Conservation (phyloP, 2,888 invertebrate genomes). For the Lysandra bellargus region DNA sequence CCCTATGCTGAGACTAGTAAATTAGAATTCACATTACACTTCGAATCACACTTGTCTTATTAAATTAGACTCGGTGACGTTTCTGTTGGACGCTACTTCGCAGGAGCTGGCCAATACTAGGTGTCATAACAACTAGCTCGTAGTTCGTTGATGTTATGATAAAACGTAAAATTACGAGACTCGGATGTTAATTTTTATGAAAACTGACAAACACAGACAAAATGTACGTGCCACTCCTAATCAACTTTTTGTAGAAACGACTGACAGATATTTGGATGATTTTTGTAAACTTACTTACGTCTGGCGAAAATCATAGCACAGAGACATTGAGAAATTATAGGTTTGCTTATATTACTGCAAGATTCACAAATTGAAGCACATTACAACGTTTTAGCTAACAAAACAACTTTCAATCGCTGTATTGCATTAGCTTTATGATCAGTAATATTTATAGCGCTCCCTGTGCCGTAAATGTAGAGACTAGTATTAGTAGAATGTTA, state of each 20-base stretch:
- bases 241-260: conserved; percentile 1
- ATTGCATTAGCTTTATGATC: conserved; percentile 28
- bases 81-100: conserved; percentile 38
- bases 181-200: background rate
- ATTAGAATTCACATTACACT: conserved; percentile 20
- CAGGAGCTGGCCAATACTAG: conserved; percentile 39
- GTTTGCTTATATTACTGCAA: conserved; percentile 3
- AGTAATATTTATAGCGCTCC: conserved; percentile 25
- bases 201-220: conserved; percentile 3
- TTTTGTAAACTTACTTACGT: background rate
- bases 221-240: background rate
- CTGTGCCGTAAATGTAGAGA: conserved; percentile 2
- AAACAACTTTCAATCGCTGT: conserved; percentile 27
- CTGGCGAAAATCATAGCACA: background rate
- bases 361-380: conserved; percentile 29
- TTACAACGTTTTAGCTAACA: conserved; percentile 32
- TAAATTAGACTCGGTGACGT: conserved; percentile 35
- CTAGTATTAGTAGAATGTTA: background rate
- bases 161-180: background rate
- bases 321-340: background rate
- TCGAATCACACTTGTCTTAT: background rate
- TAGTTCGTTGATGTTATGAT: background rate
- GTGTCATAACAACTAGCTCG: conserved; percentile 15
- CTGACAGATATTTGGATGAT: background rate
- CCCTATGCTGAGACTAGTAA: conserved; percentile 29